These are phyloP conservation scores for Drosophila paulistorum DNA, from an alignment of 1,140 invertebrate genomes.

Conservation along the genomic window DNA sequence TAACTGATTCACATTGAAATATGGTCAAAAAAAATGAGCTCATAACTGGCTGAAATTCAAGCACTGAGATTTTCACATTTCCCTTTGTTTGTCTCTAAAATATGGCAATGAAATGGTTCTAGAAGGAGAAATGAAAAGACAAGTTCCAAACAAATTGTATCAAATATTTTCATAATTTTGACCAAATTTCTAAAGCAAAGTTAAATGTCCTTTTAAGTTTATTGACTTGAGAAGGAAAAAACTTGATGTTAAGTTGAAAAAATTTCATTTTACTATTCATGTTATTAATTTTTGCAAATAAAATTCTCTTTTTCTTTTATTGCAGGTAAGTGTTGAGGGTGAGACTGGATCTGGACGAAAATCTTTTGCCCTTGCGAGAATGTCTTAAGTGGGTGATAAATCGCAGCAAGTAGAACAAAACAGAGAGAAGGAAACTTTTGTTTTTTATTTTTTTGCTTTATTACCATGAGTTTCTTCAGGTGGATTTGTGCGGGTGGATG, in stretches of 20 bases:
- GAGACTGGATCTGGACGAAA: not conserved
- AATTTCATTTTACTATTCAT: constrained; percentile 9
- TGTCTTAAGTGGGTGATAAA: constrained; percentile 53
- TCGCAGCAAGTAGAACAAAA: constrained; percentile 64
- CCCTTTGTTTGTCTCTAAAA: too few relatives aligned
- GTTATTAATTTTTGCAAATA: constrained; percentile 44
- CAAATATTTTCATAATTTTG: too few relatives aligned
- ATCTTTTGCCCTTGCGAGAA: constrained; percentile 23
- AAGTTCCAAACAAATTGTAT: too few relatives aligned
- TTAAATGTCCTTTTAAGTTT: too few relatives aligned
- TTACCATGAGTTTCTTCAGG: constrained; percentile 12
- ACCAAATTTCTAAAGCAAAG: too few relatives aligned
- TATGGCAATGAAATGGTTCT: too few relatives aligned
- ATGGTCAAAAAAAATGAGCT: not conserved
- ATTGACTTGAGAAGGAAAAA: not conserved
- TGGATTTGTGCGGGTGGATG: constrained; percentile 17
- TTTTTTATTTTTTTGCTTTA: constrained; percentile 21
- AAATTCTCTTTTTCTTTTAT: constrained; percentile 36
- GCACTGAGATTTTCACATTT: too few relatives aligned
- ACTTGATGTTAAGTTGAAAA: not conserved
- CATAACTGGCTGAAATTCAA: not conserved
- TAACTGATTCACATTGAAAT: not conserved
- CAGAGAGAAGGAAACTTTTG: constrained; percentile 43
- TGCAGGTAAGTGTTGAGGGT: constrained; percentile 65
- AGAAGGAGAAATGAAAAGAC: too few relatives aligned